These are phyloP conservation scores for Melanotaenia pygmaea DNA, from an alignment of 2,797 vertebrate species.

Conservation along the genomic window DNA sequence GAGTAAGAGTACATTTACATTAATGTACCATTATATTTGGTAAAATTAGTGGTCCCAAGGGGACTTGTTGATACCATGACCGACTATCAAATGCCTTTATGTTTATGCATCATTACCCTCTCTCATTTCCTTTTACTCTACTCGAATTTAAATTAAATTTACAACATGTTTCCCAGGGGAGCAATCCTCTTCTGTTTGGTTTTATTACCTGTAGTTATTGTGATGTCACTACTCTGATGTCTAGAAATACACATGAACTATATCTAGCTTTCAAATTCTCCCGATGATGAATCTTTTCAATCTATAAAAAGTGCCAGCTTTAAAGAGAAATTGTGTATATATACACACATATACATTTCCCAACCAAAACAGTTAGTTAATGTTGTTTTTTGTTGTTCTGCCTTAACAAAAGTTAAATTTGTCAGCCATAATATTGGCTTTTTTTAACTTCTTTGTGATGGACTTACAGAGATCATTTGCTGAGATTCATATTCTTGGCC, in stretches of 20 bases:
- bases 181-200: slow-evolving; percentile 1
- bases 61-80: not conserved
- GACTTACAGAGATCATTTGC: not conserved
- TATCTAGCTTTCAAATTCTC: not conserved
- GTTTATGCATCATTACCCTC: not conserved
- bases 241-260: not conserved
- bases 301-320: not conserved
- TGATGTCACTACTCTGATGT: not conserved
- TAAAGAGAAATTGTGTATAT: not conserved
- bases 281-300: not conserved
- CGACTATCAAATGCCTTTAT: not conserved
- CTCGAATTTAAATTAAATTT: not conserved
- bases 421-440: not conserved
- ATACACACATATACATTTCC: not conserved
- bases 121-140: not conserved
- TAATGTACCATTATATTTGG: not conserved
- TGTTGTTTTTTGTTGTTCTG: not conserved
- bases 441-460: slow-evolving; percentile 1
- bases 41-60: not conserved
- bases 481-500: not conserved
- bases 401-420: not conserved
- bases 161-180: not conserved
- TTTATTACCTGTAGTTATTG: not conserved
- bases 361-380: not conserved
- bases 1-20: not conserved